Evolutionary conservation across 2,888 invertebrate species (phyloP).

Genomic region (Protophormia terraenovae): DNA sequence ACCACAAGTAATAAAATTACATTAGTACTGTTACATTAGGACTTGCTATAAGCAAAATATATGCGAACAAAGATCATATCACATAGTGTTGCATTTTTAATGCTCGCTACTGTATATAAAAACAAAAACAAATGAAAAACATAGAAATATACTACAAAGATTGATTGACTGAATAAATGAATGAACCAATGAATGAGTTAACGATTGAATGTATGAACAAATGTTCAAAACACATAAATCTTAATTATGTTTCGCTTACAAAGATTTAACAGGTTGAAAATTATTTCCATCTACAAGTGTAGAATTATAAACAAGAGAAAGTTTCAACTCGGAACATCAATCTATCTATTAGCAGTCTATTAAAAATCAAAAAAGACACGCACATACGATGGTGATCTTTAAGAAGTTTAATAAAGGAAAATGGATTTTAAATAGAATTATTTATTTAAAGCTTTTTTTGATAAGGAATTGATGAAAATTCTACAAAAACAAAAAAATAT

Average conservation of each 20-base stretch:
- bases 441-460: too few relatives aligned
- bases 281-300: constrained; percentile 37
- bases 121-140: constrained; percentile 25
- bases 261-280: constrained; percentile 47
- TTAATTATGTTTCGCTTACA: constrained; percentile 52
- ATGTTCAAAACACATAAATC: constrained; percentile 44
- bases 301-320: constrained; percentile 35
- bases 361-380: background rate
- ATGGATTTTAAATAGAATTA: constrained; percentile 9
- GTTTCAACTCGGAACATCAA: constrained; percentile 39
- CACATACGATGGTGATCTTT: background rate
- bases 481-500: too few relatives aligned
- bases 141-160: background rate
- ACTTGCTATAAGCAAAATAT: too few relatives aligned
- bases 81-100: too few relatives aligned
- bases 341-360: constrained; percentile 37
- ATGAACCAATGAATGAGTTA: constrained; percentile 23
- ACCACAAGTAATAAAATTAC: too few relatives aligned
- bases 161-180: constrained; percentile 31
- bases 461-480: too few relatives aligned
- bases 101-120: too few relatives aligned
- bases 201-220: background rate
- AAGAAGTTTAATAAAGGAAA: background rate
- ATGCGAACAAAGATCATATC: too few relatives aligned
- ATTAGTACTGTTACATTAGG: too few relatives aligned